Percentiles rank a stretch among this genome's conserved stretches.
These are phyloP conservation scores for Budorcas taxicolor DNA, from an alignment of 2,113 vertebrate genomes.

Conservation along the genomic window DNA sequence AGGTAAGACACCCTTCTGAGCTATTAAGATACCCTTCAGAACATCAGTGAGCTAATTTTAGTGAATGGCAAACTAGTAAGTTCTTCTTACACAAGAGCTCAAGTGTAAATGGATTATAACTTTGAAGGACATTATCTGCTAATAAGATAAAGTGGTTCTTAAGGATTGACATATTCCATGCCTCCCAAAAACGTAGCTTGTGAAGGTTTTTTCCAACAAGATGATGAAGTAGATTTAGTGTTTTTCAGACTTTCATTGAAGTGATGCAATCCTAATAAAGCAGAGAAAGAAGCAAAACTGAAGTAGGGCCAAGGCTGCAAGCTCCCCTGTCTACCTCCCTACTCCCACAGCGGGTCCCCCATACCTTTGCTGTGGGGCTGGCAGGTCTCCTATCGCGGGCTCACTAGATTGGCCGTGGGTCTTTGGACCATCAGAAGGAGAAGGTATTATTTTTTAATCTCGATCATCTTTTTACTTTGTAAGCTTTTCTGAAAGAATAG, in stretches of 20 bases:
- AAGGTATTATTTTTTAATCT: background rate
- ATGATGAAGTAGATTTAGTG: background rate
- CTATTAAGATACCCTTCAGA: background rate
- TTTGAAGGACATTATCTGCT: background rate
- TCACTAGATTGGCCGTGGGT: background rate
- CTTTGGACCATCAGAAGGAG: background rate
- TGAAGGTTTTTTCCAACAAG: background rate
- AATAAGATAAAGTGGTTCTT: background rate
- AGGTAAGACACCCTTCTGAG: background rate
- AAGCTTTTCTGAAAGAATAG: background rate
- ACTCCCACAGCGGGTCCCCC: fast-evolving
- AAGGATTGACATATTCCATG: background rate
- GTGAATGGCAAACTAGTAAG: background rate
- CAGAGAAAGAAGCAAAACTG: background rate
- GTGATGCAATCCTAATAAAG: background rate
- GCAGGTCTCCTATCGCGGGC: background rate
- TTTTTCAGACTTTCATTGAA: background rate
- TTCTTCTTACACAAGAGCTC: background rate
- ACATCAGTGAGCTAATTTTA: background rate
- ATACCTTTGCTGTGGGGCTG: fast-evolving
- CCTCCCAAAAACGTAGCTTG: background rate
- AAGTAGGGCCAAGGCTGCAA: background rate
- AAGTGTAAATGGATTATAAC: background rate
- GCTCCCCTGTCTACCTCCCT: fast-evolving
- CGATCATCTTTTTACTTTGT: background rate